Conservation (phyloP, 2,797 vertebrate species). For the Helicolenus hilgendorfi region DNA sequence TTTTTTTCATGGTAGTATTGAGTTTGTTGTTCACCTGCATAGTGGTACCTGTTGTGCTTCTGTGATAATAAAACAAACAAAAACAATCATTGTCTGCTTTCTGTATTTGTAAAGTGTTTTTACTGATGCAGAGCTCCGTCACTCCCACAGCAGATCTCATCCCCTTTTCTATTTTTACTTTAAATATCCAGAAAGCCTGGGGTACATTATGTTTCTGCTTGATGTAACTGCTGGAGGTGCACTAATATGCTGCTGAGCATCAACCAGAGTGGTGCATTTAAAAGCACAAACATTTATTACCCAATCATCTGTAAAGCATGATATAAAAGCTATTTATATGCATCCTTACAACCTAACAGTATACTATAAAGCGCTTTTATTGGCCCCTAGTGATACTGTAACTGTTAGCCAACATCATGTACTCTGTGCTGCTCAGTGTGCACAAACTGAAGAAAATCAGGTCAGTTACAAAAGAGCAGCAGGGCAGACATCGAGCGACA, state of each 20-base stretch:
- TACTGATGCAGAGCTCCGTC: not conserved
- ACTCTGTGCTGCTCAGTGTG: not conserved
- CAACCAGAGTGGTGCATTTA: not conserved
- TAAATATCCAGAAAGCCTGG: not conserved
- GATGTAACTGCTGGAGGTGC: not conserved
- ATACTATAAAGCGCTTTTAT: not conserved
- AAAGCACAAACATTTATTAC: not conserved
- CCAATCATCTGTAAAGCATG: not conserved
- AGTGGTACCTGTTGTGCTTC: slow-evolving; percentile 91
- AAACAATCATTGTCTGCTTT: not conserved
- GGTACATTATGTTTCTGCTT: not conserved
- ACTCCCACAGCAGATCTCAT: not conserved
- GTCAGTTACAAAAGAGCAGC: slow-evolving; percentile 48
- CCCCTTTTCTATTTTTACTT: not conserved
- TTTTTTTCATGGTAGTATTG: slow-evolving; percentile 65
- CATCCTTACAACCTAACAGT: not conserved
- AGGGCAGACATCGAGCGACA: not conserved
- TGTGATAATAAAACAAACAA: slow-evolving; percentile 90
- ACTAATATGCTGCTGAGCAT: not conserved
- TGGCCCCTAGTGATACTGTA: not conserved
- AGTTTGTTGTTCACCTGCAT: slow-evolving; percentile 85
- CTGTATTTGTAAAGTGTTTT: not conserved
- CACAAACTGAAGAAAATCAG: slow-evolving; percentile 17
- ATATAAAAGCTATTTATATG: not conserved
- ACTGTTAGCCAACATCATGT: not conserved